These are phyloP conservation scores for Dermolepida albohirtum DNA, from an alignment of 2,888 invertebrate species.

Conservation along the genomic window DNA sequence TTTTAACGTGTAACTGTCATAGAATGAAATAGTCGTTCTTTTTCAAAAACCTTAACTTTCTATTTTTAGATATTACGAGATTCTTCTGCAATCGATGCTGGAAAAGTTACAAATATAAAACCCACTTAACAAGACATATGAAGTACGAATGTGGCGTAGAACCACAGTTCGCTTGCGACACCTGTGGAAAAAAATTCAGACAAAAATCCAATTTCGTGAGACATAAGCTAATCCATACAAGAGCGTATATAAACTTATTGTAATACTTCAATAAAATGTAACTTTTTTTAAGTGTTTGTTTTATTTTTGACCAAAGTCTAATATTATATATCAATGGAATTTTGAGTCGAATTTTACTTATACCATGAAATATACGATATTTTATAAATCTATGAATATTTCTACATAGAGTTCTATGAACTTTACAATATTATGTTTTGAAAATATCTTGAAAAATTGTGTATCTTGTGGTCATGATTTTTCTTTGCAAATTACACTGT, in stretches of 20 bases:
- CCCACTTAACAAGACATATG: constrained; percentile 65
- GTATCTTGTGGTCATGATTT: no score
- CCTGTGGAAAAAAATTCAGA: constrained; percentile 45
- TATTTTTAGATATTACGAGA: constrained; percentile 31
- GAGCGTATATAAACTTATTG: neutral
- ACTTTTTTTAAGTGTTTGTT: neutral
- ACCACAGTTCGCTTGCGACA: constrained; percentile 59
- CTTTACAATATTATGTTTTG: no score
- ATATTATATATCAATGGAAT: no score
- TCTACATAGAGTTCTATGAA: no score
- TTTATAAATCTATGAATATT: no score
- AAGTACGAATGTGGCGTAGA: constrained; percentile 71
- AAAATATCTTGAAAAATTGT: no score
- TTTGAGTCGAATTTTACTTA: no score
- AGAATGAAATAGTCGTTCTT: neutral
- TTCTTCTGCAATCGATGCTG: constrained; percentile 59
- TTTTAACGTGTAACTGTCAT: neutral
- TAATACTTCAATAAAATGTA: constrained; percentile 15
- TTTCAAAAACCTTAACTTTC: neutral
- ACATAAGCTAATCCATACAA: constrained; percentile 20
- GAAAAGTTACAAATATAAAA: constrained; percentile 57
- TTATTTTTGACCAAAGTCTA: neutral
- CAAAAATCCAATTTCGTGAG: constrained; percentile 40
- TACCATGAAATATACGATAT: no score
- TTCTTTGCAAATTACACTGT: no score